These are phyloP conservation scores for Redunca redunca DNA, from an alignment of 2,113 vertebrate species.

Conservation along the genomic window DNA sequence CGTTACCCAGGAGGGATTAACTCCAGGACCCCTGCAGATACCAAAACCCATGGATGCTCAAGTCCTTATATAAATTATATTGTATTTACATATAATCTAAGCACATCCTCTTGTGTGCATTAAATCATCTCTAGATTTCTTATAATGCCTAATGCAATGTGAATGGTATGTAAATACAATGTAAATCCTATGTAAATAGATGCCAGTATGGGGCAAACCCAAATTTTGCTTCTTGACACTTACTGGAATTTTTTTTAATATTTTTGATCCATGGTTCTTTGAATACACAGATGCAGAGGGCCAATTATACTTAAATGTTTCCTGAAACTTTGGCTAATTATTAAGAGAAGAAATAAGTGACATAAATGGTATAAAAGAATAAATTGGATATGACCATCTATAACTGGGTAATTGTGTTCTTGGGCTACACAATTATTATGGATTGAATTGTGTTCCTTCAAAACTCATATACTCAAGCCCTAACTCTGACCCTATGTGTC, in stretches of 20 bases:
- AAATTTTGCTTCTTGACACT: background rate
- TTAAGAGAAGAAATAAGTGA: background rate
- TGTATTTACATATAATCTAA: background rate
- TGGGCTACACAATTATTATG: background rate
- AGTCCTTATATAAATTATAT: background rate
- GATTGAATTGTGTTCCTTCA: background rate
- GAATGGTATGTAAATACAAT: background rate
- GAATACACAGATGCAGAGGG: background rate
- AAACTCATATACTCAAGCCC: background rate
- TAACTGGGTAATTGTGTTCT: background rate
- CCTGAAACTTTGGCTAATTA: background rate
- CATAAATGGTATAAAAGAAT: background rate
- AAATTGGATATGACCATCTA: background rate
- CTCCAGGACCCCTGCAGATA: background rate
- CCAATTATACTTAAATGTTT: background rate
- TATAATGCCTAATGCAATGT: background rate
- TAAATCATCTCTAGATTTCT: background rate
- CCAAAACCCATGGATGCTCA: background rate
- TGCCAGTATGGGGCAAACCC: background rate
- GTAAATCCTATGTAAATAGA: background rate
- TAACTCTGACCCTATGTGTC: background rate
- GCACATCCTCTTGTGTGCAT: background rate
- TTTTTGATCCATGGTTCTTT: background rate
- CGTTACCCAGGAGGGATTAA: background rate
- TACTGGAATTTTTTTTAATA: background rate